Percentiles rank a stretch among this genome's conserved stretches.
Conservation (phyloP, 1,140 invertebrate genomes). For the Hyles vespertilio region DNA sequence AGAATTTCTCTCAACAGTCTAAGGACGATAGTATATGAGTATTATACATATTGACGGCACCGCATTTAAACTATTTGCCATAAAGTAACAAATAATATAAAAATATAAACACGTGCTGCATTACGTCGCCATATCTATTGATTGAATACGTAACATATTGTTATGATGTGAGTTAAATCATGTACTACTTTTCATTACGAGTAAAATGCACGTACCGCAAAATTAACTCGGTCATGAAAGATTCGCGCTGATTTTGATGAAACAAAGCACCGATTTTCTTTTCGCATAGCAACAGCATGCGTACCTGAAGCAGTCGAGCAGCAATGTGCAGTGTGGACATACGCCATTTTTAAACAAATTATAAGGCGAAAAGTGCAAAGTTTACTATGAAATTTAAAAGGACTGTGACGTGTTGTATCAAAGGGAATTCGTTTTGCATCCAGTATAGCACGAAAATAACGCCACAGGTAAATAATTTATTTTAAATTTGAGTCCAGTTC, state of each 20-base stretch:
- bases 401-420: slow-evolving; percentile 59
- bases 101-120: too few species aligned
- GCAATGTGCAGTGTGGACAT: slow-evolving; percentile 34
- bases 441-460: slow-evolving; percentile 53
- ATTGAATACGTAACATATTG: background rate
- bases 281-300: slow-evolving; percentile 44
- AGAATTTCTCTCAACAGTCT: too few species aligned
- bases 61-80: too few species aligned
- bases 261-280: slow-evolving; percentile 40
- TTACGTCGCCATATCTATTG: background rate
- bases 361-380: background rate
- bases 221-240: slow-evolving; percentile 58
- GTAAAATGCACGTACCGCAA: slow-evolving; percentile 37
- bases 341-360: slow-evolving; percentile 2
- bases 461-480: slow-evolving; percentile 25
- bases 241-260: slow-evolving; percentile 51
- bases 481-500: too few species aligned
- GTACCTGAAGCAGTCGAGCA: slow-evolving; percentile 45
- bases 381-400: slow-evolving; percentile 66
- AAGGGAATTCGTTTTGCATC: slow-evolving; percentile 50
- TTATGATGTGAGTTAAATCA: background rate
- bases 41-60: too few species aligned
- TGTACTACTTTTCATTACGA: slow-evolving; percentile 28
- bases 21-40: too few species aligned
- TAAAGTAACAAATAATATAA: too few species aligned